Percentiles rank a stretch among this genome's conserved stretches.
Conservation (phyloP, 2,113 vertebrate species). For the Microcebus ravelobensis region DNA sequence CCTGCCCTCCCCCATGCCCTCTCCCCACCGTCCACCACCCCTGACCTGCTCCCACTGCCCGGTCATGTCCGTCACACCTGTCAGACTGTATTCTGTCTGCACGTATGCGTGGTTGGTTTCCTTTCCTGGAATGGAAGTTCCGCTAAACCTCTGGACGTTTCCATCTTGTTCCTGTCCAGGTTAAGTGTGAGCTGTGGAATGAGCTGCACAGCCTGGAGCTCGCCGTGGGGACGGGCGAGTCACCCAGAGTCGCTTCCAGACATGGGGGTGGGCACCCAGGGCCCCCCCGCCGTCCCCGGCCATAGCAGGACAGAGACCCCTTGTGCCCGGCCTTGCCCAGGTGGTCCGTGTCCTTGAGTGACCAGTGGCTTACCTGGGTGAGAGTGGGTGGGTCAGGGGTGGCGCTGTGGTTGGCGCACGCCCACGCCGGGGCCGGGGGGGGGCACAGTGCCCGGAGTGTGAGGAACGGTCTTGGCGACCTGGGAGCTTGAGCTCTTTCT, state of each 20-base stretch:
- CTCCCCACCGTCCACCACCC: background rate
- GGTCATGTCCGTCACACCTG: fast-evolving
- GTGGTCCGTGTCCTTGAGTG: background rate
- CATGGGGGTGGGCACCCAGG: fast-evolving
- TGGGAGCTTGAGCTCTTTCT: fast-evolving
- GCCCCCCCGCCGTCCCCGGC: background rate
- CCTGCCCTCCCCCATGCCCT: background rate
- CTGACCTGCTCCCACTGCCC: background rate
- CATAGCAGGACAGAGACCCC: background rate
- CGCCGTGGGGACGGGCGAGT: background rate
- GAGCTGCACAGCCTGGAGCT: background rate
- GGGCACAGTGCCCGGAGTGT: fast-evolving
- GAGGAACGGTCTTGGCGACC: background rate
- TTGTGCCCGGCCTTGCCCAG: background rate
- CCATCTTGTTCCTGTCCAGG: fast-evolving
- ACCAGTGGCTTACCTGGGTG: background rate
- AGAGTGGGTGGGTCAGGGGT: background rate
- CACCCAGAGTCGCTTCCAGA: background rate
- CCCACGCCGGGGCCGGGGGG: background rate
- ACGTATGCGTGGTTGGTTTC: background rate
- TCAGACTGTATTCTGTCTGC: fast-evolving
- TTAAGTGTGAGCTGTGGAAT: background rate
- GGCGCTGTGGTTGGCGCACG: background rate
- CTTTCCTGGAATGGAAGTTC: background rate
- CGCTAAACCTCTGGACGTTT: fast-evolving